phyloP scores from a whole-genome alignment of 2,113 vertebrate species.

The Oenanthe melanoleuca region DNA sequence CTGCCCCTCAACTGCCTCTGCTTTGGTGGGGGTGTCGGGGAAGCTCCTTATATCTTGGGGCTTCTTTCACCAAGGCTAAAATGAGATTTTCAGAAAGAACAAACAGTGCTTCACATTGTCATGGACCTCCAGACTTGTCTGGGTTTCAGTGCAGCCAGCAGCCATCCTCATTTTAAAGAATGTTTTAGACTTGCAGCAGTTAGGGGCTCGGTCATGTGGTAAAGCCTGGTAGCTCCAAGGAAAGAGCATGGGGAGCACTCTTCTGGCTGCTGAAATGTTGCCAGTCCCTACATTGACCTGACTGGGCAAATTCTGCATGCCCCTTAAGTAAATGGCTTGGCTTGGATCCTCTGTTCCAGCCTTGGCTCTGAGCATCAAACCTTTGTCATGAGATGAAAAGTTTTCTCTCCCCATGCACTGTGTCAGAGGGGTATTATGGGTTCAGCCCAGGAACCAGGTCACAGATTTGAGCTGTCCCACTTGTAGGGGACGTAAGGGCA shows the following conservation, averaged over 20 bases:
- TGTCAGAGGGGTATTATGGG: slow-evolving; percentile 22
- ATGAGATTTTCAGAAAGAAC: not conserved
- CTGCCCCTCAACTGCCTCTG: not conserved
- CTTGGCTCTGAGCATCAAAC: slow-evolving; percentile 18
- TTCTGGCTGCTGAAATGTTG: not conserved
- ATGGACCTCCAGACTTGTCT: not conserved
- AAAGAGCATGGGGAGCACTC: not conserved
- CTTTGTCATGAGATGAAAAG: not conserved
- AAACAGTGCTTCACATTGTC: not conserved
- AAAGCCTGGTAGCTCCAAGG: not conserved
- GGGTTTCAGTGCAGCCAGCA: not conserved
- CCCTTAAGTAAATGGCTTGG: slow-evolving; percentile 42
- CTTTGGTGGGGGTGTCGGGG: not conserved
- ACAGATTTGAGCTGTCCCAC: not conserved
- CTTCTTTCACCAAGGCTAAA: not conserved
- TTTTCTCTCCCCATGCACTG: not conserved
- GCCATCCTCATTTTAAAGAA: not conserved
- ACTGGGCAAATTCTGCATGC: slow-evolving; percentile 39
- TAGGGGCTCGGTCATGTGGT: not conserved
- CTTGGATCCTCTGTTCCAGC: not conserved
- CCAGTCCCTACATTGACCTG: slow-evolving; percentile 18
- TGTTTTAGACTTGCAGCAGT: not conserved
- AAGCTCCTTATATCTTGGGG: not conserved
- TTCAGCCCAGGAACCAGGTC: not conserved
- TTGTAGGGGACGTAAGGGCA: not conserved